Evolutionary conservation across 1,140 invertebrate species (phyloP).

Genomic region (Achroia grisella): DNA sequence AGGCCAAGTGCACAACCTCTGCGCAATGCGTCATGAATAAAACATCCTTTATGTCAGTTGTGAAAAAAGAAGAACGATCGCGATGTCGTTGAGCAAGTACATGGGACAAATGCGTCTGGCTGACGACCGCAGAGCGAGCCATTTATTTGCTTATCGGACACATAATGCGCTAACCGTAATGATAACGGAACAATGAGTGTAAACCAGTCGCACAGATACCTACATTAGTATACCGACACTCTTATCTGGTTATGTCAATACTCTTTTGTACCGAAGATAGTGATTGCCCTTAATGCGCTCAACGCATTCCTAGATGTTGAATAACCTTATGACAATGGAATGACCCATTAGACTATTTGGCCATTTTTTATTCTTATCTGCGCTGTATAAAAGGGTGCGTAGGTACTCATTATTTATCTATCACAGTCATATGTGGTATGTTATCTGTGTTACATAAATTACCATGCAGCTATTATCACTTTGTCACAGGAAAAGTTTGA

Average conservation of each 20-base stretch:
- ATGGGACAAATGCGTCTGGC: slow-evolving; percentile 1
- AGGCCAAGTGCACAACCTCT: slow-evolving; percentile 9
- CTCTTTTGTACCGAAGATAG: slow-evolving; percentile 66
- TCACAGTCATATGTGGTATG: slow-evolving; percentile 13
- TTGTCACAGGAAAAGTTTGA: slow-evolving; percentile 2
- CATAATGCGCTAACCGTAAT: slow-evolving; percentile 59
- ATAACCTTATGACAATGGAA: slow-evolving; percentile 46
- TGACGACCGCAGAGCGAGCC: slow-evolving; percentile 18
- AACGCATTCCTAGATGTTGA: slow-evolving; percentile 54
- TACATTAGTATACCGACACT: slow-evolving; percentile 59
- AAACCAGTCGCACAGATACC: slow-evolving; percentile 44
- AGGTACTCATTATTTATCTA: slow-evolving; percentile 7
- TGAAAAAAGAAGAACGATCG: slow-evolving; percentile 3
- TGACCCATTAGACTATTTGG: slow-evolving; percentile 52
- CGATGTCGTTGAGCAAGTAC: slow-evolving; percentile 1
- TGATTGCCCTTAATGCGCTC: slow-evolving; percentile 62
- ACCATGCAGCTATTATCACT: slow-evolving; percentile 1
- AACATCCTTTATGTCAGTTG: slow-evolving; percentile 6
- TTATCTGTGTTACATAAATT: slow-evolving; percentile 22
- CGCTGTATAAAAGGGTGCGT: neutral
- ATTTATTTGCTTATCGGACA: slow-evolving; percentile 63
- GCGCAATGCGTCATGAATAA: slow-evolving; percentile 7
- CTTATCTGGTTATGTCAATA: slow-evolving; percentile 66
- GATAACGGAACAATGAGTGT: slow-evolving; percentile 67
- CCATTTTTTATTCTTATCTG: slow-evolving; percentile 30